These are phyloP conservation scores for Pomatorhinus ruficollis DNA, from an alignment of 2,113 vertebrate genomes.

Conservation along the genomic window DNA sequence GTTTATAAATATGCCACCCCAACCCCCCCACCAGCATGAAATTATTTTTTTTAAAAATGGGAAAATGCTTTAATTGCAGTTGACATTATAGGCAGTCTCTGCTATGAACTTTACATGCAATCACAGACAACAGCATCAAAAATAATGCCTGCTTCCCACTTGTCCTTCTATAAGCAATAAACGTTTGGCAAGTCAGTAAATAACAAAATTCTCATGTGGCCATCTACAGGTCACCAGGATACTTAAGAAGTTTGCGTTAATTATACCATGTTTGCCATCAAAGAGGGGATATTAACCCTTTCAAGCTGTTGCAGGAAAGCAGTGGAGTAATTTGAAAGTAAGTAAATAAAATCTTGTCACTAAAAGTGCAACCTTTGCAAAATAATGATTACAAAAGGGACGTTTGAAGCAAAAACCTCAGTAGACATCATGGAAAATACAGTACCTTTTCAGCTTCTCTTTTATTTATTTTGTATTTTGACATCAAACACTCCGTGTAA, in stretches of 20 bases:
- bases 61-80: constrained; percentile 45
- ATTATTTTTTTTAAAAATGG: background rate
- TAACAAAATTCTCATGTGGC: constrained; percentile 70
- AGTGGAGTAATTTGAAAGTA: background rate
- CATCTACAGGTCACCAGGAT: constrained; percentile 70
- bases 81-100: constrained; percentile 27
- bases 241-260: constrained; percentile 66
- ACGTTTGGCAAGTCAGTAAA: constrained; percentile 66
- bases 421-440: constrained; percentile 20
- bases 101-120: background rate
- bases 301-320: background rate
- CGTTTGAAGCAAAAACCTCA: background rate
- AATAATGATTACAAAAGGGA: background rate
- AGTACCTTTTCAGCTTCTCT: constrained; percentile 50
- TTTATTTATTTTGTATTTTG: constrained; percentile 71
- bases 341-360: background rate
- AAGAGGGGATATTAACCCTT: constrained; percentile 59
- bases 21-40: background rate
- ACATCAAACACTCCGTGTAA: constrained; percentile 73
- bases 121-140: constrained; percentile 46
- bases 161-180: constrained; percentile 60
- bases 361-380: constrained; percentile 1
- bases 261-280: constrained; percentile 62
- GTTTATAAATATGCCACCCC: background rate
- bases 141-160: constrained; percentile 57